phyloP scores from a whole-genome alignment of 2,797 vertebrate genomes.

The Alosa sapidissima region DNA sequence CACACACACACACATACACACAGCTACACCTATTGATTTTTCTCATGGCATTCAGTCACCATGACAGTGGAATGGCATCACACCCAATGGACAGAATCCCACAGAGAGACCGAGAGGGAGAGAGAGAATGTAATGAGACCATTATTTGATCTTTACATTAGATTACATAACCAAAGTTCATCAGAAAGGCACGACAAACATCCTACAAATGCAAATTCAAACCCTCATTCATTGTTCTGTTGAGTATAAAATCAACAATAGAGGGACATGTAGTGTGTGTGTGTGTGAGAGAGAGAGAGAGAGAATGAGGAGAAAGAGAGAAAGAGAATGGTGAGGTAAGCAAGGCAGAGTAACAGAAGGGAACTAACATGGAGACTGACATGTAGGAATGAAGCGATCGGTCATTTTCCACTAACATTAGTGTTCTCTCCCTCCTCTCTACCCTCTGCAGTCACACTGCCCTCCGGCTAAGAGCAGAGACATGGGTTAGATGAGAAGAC shows the following conservation, averaged over 20 bases:
- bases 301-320: neutral
- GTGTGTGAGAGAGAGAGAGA: neutral
- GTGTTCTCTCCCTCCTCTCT: neutral
- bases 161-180: neutral
- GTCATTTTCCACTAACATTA: conserved; percentile 28
- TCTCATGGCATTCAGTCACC: conserved; percentile 53
- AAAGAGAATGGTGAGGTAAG: neutral
- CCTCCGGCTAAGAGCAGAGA: neutral
- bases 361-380: neutral
- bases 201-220: neutral
- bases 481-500: no score
- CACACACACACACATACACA: neutral
- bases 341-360: neutral
- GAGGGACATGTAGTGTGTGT: neutral
- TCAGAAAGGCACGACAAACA: neutral
- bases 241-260: neutral
- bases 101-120: conserved; percentile 12
- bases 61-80: conserved; percentile 20
- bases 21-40: conserved; percentile 53
- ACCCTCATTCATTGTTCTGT: neutral
- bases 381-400: neutral
- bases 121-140: neutral
- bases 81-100: neutral
- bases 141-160: neutral
- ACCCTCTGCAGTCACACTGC: neutral